phyloP scores from a whole-genome alignment of 2,888 invertebrate genomes.

The Oasisia sp. region DNA sequence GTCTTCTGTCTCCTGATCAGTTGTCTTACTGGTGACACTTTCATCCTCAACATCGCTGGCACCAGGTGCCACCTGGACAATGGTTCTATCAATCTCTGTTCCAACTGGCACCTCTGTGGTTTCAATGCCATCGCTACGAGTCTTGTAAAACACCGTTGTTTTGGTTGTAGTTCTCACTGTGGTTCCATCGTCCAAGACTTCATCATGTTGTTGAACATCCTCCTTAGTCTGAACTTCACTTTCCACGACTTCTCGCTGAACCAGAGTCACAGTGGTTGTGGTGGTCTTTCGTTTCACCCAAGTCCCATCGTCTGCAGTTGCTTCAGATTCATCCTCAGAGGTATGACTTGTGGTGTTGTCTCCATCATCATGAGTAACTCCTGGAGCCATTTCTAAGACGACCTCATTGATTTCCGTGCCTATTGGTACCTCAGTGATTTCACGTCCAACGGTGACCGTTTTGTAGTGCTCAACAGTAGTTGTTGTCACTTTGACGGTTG shows the following conservation, averaged over 20 bases:
- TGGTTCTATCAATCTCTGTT: conserved; percentile 28
- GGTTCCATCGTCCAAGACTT: conserved; percentile 25
- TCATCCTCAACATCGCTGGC: conserved; percentile 21
- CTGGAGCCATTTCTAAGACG: conserved; percentile 19
- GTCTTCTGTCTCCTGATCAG: conserved; percentile 44
- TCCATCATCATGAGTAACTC: not conserved
- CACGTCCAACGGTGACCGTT: not conserved
- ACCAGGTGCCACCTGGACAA: conserved; percentile 22
- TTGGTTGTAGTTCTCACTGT: conserved; percentile 31
- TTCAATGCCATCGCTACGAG: conserved; percentile 22
- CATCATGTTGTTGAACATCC: not conserved
- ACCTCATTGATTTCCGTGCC: conserved; percentile 22
- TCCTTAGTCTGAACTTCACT: not conserved
- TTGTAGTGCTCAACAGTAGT: not conserved
- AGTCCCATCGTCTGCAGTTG: conserved; percentile 22
- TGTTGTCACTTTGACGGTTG: not conserved
- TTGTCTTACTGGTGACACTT: conserved; percentile 30
- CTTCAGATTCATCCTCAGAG: conserved; percentile 28
- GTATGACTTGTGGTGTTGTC: not conserved
- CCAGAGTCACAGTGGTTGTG: conserved; percentile 14
- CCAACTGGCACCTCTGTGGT: conserved; percentile 31
- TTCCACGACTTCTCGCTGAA: not conserved
- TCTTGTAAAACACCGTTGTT: conserved; percentile 8
- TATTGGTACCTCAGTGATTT: not conserved
- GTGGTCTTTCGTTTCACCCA: conserved; percentile 22